Evolutionary conservation across 2,888 invertebrate genomes (phyloP).

Genomic region (Brachyptera putata): DNA sequence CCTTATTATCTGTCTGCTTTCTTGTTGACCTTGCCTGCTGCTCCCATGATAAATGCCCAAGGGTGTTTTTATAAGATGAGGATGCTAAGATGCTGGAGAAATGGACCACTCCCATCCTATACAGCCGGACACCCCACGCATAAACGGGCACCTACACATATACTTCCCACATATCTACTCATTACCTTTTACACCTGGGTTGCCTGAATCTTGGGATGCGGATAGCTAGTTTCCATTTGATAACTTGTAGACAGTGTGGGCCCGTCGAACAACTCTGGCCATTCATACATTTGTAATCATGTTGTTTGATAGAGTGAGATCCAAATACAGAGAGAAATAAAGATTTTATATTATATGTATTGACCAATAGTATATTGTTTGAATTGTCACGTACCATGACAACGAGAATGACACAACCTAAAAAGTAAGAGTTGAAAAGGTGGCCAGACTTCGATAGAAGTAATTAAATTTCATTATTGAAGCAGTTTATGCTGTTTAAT

Average conservation of each 20-base stretch:
- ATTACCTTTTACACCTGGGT: slow-evolving; percentile 7
- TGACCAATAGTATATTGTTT: too few relatives aligned
- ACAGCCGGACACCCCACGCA: slow-evolving; percentile 5
- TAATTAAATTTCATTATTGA: not conserved
- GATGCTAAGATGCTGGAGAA: slow-evolving; percentile 13
- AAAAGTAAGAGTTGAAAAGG: not conserved
- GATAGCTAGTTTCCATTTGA: not conserved
- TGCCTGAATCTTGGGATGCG: not conserved
- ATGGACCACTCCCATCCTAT: slow-evolving; percentile 1
- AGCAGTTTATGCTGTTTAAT: not conserved
- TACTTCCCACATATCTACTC: slow-evolving; percentile 1
- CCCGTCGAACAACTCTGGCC: not conserved
- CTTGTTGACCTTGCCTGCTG: slow-evolving; percentile 2
- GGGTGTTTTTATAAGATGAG: slow-evolving; percentile 7
- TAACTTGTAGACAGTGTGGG: slow-evolving; percentile 7
- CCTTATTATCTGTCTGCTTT: not conserved
- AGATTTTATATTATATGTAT: not conserved
- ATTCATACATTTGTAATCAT: too few relatives aligned
- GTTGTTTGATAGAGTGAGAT: too few relatives aligned
- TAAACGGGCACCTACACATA: not conserved
- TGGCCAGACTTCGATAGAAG: not conserved
- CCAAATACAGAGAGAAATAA: not conserved
- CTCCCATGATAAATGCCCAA: not conserved
- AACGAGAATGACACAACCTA: too few relatives aligned
- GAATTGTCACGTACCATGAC: too few relatives aligned